Conservation (phyloP, 2,113 vertebrate species). For the Anarrhichthys ocellatus region DNA sequence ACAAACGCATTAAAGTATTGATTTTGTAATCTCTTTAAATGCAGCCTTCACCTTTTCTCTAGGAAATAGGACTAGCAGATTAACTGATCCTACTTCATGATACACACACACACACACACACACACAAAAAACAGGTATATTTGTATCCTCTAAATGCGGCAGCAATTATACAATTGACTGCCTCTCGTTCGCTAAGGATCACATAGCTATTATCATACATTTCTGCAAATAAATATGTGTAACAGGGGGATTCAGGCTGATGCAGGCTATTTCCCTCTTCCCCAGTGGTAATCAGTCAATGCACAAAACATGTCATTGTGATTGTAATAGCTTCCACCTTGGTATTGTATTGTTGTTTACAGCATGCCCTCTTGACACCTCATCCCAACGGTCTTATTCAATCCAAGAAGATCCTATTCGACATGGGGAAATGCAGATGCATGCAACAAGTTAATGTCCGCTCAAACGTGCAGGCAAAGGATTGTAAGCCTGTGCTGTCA, state of each 20-base stretch:
- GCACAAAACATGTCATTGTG: conserved; percentile 65
- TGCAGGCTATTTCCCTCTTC: conserved; percentile 52
- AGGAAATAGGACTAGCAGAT: not conserved
- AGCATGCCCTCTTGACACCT: conserved; percentile 51
- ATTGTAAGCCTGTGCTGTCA: conserved; percentile 41
- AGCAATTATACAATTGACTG: not conserved
- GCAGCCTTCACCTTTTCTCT: not conserved
- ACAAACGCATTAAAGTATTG: not conserved
- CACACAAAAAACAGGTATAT: not conserved
- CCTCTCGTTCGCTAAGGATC: conserved; percentile 28
- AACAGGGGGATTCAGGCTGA: conserved; percentile 46
- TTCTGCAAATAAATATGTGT: conserved; percentile 58
- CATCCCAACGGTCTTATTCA: conserved; percentile 59
- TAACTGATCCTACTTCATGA: not conserved
- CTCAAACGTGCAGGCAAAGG: conserved; percentile 22
- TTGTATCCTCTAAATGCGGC: not conserved
- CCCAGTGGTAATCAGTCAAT: conserved; percentile 66
- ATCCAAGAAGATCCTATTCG: conserved; percentile 52
- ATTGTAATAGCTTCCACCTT: conserved; percentile 54
- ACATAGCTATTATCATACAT: conserved; percentile 51
- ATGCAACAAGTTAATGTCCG: conserved; percentile 41
- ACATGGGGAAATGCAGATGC: conserved; percentile 49
- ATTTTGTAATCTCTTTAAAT: conserved; percentile 36
- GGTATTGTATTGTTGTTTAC: conserved; percentile 51
- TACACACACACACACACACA: not conserved